Base-by-base conservation (phyloP, 2,888 invertebrate species). In the Cephus pygmeus region DNA sequence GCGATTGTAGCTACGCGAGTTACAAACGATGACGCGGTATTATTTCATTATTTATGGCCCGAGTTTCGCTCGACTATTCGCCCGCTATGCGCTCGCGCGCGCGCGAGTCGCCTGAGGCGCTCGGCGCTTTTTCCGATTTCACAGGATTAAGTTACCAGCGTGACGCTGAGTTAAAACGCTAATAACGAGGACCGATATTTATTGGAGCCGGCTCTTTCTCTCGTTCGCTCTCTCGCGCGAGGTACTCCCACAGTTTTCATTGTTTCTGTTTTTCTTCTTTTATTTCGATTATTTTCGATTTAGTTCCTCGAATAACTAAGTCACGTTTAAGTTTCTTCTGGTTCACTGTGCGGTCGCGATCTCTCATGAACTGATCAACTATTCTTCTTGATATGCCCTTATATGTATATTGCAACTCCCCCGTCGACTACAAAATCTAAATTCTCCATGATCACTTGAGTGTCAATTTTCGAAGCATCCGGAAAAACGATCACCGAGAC, bases 161-260 rank as follows among this genome's bases (percentile, higher is more conserved):
- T 83, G 84, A 82, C 80, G 84, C 86, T 86, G 89, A 90, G 90
- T 90, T 89, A 89, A 90, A 90, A 89, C 89, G 87, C 90, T 90
- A 90, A 90, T 90, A 90, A 90, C 90, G 88, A 88, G 85, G 85
- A 83, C 77, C 84, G 87, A 90, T 90, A 90, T 90, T 90, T 90
- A 90, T 90, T 89, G 89, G 88, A 40, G 6, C 83, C 82, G 88
- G 88, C 86, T 88, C 69, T 33, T 12, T 33, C 12, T 69, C 12
- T 33, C 30, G n/a, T 69, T 33, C 30, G 69, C 30, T 69, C 30
- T 30, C 69, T 34, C 69, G 15, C 69, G 15, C 75, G 36, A 23
- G 11, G 69, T n/a, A 30, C 23, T 56, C 34, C 12, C 78, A 73
- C 71, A 78, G 76, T 73, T 81, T 81, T 86, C 86, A 88, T 88